Evolutionary conservation across 1,140 invertebrate species (phyloP).

Genomic region (Leptoteleia sp.): DNA sequence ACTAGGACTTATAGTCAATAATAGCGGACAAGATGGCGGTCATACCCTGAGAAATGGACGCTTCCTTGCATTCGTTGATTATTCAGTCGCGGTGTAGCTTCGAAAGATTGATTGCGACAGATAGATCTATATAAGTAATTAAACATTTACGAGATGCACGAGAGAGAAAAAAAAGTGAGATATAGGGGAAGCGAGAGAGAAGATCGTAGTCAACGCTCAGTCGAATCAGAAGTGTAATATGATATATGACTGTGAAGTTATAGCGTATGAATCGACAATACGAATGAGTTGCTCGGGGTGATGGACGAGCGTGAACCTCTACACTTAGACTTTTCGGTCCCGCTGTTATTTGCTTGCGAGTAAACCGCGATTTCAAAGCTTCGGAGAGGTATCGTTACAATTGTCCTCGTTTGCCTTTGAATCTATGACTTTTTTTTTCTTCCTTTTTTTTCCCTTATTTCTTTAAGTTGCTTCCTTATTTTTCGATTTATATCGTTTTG

Average conservation of each 20-base stretch:
- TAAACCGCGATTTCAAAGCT: neutral
- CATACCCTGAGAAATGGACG: neutral
- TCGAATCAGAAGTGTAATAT: neutral
- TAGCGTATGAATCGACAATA: constrained; percentile 43
- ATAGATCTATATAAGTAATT: constrained; percentile 18
- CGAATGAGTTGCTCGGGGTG: constrained; percentile 18
- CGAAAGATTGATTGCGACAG: constrained; percentile 11
- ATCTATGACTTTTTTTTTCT: too few species aligned
- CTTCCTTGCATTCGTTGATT: constrained; percentile 13
- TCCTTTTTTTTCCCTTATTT: neutral
- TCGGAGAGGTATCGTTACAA: neutral
- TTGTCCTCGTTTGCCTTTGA: neutral
- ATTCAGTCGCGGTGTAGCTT: constrained; percentile 13
- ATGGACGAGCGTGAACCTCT: constrained; percentile 4
- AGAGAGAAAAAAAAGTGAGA: neutral
- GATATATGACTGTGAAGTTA: constrained; percentile 1
- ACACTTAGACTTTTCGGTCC: constrained; percentile 1
- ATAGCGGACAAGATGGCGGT: constrained; percentile 39
- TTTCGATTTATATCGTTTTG: constrained; percentile 4
- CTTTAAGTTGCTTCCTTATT: constrained; percentile 7
- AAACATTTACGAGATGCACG: constrained; percentile 11
- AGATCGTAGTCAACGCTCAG: neutral
- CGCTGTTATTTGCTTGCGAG: constrained; percentile 4
- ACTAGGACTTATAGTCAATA: constrained; percentile 59
- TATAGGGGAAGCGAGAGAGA: neutral